Conservation (phyloP, 2,113 vertebrate species). For the Tenebrosternarchus preto region DNA sequence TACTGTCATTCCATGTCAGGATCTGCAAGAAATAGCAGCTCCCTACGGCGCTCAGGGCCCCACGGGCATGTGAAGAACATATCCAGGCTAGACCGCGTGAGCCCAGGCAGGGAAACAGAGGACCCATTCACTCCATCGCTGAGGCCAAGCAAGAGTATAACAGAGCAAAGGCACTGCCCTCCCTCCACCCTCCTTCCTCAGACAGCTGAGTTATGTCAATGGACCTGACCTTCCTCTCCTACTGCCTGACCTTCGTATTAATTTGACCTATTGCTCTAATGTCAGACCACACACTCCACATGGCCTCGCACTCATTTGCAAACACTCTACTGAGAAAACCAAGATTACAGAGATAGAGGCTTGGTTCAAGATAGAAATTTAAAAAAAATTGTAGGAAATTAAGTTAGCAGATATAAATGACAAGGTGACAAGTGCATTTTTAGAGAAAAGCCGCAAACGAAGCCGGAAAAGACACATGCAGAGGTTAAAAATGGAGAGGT, state of each 20-base stretch:
- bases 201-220: slow-evolving; percentile 39
- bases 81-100: neutral
- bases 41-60: neutral
- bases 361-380: neutral
- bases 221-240: slow-evolving; percentile 36
- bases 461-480: neutral
- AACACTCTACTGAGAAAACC: neutral
- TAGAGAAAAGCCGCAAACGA: neutral
- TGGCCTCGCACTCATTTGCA: neutral
- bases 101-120: slow-evolving; percentile 22
- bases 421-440: neutral
- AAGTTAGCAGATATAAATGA: no score
- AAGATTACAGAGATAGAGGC: slow-evolving; percentile 1
- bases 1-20: slow-evolving; percentile 11
- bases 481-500: neutral
- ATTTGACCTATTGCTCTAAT: slow-evolving; percentile 22
- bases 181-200: neutral
- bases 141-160: slow-evolving; percentile 13
- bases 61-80: neutral
- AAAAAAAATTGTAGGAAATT: neutral
- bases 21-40: slow-evolving; percentile 1
- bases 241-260: slow-evolving; percentile 34
- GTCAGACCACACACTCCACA: neutral
- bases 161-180: slow-evolving; percentile 19
- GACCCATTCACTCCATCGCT: slow-evolving; percentile 34